Base-by-base conservation (phyloP, 2,888 invertebrate species). In the Theodoxus fluviatilis region DNA sequence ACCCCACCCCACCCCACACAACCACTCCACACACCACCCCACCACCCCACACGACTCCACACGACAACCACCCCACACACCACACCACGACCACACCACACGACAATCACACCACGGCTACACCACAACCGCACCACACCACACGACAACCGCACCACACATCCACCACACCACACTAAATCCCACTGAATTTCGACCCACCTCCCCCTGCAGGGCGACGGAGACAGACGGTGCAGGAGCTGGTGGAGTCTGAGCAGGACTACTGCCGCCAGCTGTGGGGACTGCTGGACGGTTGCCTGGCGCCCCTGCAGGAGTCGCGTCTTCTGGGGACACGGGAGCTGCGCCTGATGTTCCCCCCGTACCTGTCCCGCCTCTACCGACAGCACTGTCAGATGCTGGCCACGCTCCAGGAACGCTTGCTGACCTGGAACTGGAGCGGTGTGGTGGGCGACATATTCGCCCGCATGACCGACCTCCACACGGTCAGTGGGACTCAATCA, bases 261-360 rank as follows among this genome's bases (percentile, higher is more conserved):
- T 89, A 88, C 78, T 88, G 88, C 76, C 79, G 83, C 22, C 85
- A 85, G n/a, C 80, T 89, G 57, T 87, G 87, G 86, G 85, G 84
- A 0, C 78, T 89, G 43, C 80, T 88, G 57, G 87, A 88, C 70
- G 83, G 82, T 22, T 88, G 86, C 75, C 84, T 86, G 28, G 81
- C 83, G 59, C 86, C 87, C 0, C 78, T 89, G 38, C 85, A 84
- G 71, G 77, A 80, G 31, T 78, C 76, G 33, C 79, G 78, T 40
- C 75, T 80, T 40, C 73, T 83, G 59, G 74, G 74, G 37, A 43
- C 73, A 9, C 68, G 78, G 43, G 79, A 81, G 64, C 81, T 74
- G 76, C 86, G 86, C 72, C 78, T 84, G 6, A 79, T 89, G 72
- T 88, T 88, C 74, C 88, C 88, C 1, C 80, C 85, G 31, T 87